Evolutionary conservation across 2,113 vertebrate genomes (phyloP).

Genomic region (Rissa tridactyla): DNA sequence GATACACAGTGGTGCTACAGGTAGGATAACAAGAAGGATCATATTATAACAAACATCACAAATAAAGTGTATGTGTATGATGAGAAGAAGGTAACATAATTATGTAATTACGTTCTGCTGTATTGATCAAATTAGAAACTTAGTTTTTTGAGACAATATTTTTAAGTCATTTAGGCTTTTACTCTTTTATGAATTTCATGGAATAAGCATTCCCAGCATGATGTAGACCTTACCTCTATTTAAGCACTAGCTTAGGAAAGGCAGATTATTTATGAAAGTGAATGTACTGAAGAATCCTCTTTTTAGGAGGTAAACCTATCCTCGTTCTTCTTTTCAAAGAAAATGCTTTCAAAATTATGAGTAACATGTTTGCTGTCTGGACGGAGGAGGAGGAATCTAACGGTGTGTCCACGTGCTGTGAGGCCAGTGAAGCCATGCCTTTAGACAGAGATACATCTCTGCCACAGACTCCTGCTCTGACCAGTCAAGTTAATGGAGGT

Average conservation of each 20-base stretch:
- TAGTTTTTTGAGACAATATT: not conserved
- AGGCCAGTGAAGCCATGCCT: not conserved
- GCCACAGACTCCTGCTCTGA: not conserved
- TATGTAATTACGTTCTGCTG: not conserved
- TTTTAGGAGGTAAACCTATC: not conserved
- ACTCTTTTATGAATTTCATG: not conserved
- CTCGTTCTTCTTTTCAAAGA: not conserved
- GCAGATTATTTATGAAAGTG: not conserved
- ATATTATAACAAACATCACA: not conserved
- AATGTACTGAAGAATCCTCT: not conserved
- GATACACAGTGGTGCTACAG: not conserved
- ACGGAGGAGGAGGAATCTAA: not conserved
- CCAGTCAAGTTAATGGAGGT: not conserved
- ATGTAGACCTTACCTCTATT: not conserved
- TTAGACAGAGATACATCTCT: not conserved
- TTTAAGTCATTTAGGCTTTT: not conserved
- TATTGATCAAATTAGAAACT: not conserved
- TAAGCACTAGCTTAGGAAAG: not conserved
- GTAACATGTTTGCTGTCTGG: not conserved
- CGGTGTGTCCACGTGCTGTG: too few species aligned
- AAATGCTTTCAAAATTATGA: not conserved
- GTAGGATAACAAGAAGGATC: not conserved
- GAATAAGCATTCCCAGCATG: not conserved
- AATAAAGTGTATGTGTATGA: fast-evolving
- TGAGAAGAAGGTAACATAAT: not conserved